These are phyloP conservation scores for Ophion costatus DNA, from an alignment of 2,888 invertebrate genomes.

Conservation along the genomic window DNA sequence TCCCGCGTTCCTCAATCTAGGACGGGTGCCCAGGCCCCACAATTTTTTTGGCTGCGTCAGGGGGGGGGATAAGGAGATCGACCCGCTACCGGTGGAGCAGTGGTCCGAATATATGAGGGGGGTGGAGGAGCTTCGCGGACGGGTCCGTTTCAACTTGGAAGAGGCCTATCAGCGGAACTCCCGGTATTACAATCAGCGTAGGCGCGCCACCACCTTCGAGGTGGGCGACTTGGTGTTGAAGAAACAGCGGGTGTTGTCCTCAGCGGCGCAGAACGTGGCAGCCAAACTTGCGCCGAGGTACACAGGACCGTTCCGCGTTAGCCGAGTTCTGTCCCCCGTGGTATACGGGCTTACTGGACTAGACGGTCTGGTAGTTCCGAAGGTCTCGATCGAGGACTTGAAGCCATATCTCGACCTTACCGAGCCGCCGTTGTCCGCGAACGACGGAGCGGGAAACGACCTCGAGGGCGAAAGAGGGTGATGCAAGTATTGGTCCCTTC, in stretches of 20 bases:
- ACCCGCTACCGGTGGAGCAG: not conserved
- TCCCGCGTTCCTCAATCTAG: slow-evolving; percentile 28
- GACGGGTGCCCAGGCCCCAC: slow-evolving; percentile 4
- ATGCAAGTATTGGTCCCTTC: too few species aligned
- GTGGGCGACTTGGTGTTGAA: slow-evolving; percentile 2
- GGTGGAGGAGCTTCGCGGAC: not conserved
- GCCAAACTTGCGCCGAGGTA: slow-evolving; percentile 11
- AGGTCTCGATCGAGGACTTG: not conserved
- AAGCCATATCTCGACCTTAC: not conserved
- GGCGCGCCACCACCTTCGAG: not conserved
- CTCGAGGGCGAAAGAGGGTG: too few species aligned
- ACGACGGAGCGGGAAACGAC: too few species aligned
- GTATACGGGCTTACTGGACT: not conserved
- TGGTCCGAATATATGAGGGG: slow-evolving; percentile 7
- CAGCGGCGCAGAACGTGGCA: not conserved
- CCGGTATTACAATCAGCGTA: not conserved
- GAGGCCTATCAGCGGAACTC: not conserved
- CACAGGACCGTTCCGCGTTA: not conserved
- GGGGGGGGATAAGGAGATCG: not conserved
- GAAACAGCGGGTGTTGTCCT: not conserved
- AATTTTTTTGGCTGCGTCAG: not conserved
- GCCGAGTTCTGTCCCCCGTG: not conserved
- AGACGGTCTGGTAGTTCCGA: not conserved
- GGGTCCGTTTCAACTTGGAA: not conserved
- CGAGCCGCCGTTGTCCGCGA: too few species aligned